Base-by-base conservation (phyloP, 2,797 vertebrate genomes). In the Ataeniobius toweri region DNA sequence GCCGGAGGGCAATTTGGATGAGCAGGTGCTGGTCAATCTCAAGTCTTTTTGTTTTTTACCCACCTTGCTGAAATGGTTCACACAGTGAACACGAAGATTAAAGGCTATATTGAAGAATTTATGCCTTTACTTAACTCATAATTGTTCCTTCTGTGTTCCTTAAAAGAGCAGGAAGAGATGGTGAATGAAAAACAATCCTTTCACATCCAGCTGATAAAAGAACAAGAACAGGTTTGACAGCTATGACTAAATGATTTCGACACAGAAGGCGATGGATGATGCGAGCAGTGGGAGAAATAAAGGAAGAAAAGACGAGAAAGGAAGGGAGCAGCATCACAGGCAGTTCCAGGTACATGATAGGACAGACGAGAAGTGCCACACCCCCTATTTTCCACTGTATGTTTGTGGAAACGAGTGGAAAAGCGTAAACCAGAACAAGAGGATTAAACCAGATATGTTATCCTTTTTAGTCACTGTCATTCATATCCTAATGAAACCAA, bases 221-320 rank as follows among this genome's bases (percentile, higher is more conserved):
- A 51, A 83, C 80, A 71, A 82, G 74, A 91, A 94, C 92, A 80
- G 88, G 93, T 94, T 88, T 73, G 86, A 86, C 89, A 28, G 84
- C 86, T 73, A 20, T 80, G 83, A 83, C 78, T 87, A 59, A 80
- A 82, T 88, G 74, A 83, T 83, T 59, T 76, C 13, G 18, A 82
- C 73, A 81, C 80, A 86, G 71, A 50, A 24, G 26, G 5, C 0
- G 3, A 78, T 48, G 69, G 85, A 83, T 82, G 81, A 87, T 78
- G 79, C 41, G 84, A 76, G 83, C 22, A 63, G 48, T 31, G n/a
- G 76, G 67, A 79, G 74, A 69, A 86, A 75, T 72, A 78, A 13
- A 31, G 68, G 44, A 73, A 86, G 71, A 83, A 28, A 26, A 65
- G 31, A 61, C 41, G 24, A 77, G 50, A 67, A 70, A 78, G 26